Evolutionary conservation across 2,797 vertebrate genomes (phyloP).

Genomic region (Siniperca obscura): DNA sequence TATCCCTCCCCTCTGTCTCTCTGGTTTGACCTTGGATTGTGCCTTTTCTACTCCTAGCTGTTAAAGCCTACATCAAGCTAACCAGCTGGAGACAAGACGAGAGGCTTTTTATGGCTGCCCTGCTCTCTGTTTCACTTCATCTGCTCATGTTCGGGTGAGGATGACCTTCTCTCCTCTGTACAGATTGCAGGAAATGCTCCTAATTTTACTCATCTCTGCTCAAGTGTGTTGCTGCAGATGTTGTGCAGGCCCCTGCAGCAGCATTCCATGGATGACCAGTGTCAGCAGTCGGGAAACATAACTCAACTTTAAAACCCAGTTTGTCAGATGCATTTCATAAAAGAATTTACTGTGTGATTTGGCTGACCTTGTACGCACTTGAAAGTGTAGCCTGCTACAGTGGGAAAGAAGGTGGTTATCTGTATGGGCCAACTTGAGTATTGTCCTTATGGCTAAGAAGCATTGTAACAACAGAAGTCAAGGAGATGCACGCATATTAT

Average conservation of each 20-base stretch:
- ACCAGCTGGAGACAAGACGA: constrained; percentile 54
- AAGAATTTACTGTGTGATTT: constrained; percentile 68
- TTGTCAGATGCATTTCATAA: constrained; percentile 61
- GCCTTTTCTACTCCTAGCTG: constrained; percentile 41
- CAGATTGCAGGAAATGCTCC: constrained; percentile 78
- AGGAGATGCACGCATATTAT: constrained; percentile 41
- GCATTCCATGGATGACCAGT: constrained; percentile 76
- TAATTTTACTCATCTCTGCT: constrained; percentile 73
- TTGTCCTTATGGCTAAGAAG: constrained; percentile 38
- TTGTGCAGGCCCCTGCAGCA: constrained; percentile 65
- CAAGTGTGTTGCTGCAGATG: constrained; percentile 74
- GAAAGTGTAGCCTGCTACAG: constrained; percentile 50
- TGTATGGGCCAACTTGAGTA: constrained; percentile 10
- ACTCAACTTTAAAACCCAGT: constrained; percentile 72
- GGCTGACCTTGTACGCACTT: constrained; percentile 63
- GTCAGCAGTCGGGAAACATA: constrained; percentile 66
- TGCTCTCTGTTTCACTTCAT: constrained; percentile 72
- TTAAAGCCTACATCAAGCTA: constrained; percentile 62
- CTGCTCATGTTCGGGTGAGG: constrained; percentile 64
- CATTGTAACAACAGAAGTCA: constrained; percentile 51
- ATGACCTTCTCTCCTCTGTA: constrained; percentile 66
- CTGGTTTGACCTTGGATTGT: constrained; percentile 69
- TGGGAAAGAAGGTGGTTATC: constrained; percentile 46
- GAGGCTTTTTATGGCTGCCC: constrained; percentile 61
- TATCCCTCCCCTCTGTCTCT: constrained; percentile 39